A percentile compares a stretch with the other conserved stretches of the same genome.
Conservation (phyloP, 2,888 invertebrate genomes). For the Eupithecia abbreviata region DNA sequence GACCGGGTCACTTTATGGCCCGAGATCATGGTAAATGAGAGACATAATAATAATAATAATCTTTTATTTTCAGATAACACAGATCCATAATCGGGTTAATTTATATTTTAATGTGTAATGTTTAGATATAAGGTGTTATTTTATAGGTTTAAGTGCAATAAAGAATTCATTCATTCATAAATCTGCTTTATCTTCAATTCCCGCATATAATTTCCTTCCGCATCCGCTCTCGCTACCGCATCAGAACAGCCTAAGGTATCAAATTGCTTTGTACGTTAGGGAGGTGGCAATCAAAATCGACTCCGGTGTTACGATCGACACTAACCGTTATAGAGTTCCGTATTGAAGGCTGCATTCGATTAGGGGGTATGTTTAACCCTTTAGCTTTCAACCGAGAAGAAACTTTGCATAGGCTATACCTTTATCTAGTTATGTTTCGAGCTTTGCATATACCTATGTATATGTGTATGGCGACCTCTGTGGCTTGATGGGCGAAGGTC, state of each 20-base stretch:
- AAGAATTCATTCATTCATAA: neutral
- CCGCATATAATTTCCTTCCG: neutral
- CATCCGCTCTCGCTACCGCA: neutral
- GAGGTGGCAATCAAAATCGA: neutral
- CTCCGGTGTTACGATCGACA: neutral
- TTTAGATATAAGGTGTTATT: too few species aligned
- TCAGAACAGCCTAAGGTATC: neutral
- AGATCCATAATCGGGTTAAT: too few species aligned
- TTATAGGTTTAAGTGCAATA: too few species aligned
- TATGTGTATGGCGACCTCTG: too few species aligned
- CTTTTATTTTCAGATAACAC: too few species aligned
- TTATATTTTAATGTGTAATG: too few species aligned
- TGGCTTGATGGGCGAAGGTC: too few species aligned
- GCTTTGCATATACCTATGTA: too few species aligned
- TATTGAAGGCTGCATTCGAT: neutral
- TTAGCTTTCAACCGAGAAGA: neutral
- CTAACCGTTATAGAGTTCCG: neutral
- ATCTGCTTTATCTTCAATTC: neutral
- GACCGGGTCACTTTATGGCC: too few species aligned
- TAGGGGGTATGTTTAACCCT: neutral
- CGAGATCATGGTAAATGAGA: too few species aligned
- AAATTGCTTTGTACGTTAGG: neutral
- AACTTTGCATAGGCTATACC: neutral
- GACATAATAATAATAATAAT: too few species aligned
- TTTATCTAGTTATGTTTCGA: neutral